phyloP scores from a whole-genome alignment of 2,113 vertebrate species.

The Paraplagusia blochii region DNA sequence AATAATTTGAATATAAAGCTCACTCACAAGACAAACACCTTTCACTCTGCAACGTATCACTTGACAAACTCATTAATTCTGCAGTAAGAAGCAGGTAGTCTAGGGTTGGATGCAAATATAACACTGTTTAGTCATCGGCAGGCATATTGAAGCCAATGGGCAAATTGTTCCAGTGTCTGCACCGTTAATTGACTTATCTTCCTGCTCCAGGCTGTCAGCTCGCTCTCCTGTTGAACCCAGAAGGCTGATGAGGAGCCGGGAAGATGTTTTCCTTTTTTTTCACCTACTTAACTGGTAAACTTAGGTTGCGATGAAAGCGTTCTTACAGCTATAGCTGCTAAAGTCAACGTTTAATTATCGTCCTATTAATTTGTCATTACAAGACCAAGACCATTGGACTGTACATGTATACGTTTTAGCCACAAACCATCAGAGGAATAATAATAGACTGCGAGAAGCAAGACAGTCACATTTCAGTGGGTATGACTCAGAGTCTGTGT shows the following conservation, averaged over 20 bases:
- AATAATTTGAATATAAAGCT: background rate
- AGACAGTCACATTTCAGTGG: slow-evolving; percentile 14
- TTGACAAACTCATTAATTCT: slow-evolving; percentile 22
- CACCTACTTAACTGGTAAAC: background rate
- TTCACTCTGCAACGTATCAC: background rate
- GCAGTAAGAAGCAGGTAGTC: slow-evolving; percentile 2
- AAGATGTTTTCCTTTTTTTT: background rate
- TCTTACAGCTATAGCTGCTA: too few species aligned
- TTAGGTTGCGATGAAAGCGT: too few species aligned
- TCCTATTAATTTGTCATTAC: slow-evolving; percentile 1
- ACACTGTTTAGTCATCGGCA: slow-evolving; percentile 23
- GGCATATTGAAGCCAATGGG: slow-evolving; percentile 3
- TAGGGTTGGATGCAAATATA: background rate
- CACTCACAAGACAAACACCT: background rate
- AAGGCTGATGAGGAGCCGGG: slow-evolving; percentile 13
- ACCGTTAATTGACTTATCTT: slow-evolving; percentile 37
- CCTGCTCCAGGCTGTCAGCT: slow-evolving; percentile 12
- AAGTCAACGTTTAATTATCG: too few species aligned
- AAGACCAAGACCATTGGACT: slow-evolving; percentile 7
- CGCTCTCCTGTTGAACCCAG: slow-evolving; percentile 15
- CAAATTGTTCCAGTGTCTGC: slow-evolving; percentile 34
- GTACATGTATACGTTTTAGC: background rate
- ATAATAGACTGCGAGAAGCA: slow-evolving; percentile 13
- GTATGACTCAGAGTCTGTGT: slow-evolving; percentile 28
- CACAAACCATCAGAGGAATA: slow-evolving; percentile 4